A percentile compares a stretch with the other conserved stretches of the same genome.
Conservation (phyloP, 2,113 vertebrate species). For the Dicerorhinus sumatrensis region DNA sequence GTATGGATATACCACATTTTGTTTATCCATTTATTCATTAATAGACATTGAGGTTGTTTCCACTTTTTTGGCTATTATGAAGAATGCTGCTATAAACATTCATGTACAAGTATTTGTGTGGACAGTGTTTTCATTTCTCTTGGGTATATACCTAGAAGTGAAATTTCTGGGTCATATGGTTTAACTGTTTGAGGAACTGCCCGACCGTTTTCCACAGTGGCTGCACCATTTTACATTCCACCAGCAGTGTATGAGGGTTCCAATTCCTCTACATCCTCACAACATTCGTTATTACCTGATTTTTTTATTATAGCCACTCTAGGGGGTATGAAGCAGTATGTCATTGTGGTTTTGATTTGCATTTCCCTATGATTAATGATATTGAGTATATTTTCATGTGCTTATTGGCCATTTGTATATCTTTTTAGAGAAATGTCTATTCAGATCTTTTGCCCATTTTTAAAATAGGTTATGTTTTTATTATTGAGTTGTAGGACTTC, state of each 20-base stretch:
- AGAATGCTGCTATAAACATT: background rate
- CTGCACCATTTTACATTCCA: background rate
- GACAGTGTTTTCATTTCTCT: background rate
- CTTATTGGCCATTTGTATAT: background rate
- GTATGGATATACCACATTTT: background rate
- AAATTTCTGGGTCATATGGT: background rate
- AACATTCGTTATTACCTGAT: background rate
- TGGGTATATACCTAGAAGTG: background rate
- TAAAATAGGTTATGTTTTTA: background rate
- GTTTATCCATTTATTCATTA: background rate
- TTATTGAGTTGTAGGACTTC: background rate
- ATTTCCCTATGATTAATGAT: background rate
- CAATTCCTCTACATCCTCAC: background rate
- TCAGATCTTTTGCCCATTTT: background rate
- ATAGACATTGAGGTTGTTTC: background rate
- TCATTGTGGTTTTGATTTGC: background rate
- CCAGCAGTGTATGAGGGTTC: background rate
- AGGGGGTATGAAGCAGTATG: background rate
- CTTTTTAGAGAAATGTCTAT: conserved; percentile 2
- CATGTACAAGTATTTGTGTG: background rate
- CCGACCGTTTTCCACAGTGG: background rate
- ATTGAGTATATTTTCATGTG: background rate
- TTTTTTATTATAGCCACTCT: background rate
- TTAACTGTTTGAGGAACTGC: background rate
- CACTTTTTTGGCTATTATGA: background rate